These are phyloP conservation scores for Nannoperca australis DNA, from an alignment of 2,797 vertebrate genomes.

Conservation along the genomic window DNA sequence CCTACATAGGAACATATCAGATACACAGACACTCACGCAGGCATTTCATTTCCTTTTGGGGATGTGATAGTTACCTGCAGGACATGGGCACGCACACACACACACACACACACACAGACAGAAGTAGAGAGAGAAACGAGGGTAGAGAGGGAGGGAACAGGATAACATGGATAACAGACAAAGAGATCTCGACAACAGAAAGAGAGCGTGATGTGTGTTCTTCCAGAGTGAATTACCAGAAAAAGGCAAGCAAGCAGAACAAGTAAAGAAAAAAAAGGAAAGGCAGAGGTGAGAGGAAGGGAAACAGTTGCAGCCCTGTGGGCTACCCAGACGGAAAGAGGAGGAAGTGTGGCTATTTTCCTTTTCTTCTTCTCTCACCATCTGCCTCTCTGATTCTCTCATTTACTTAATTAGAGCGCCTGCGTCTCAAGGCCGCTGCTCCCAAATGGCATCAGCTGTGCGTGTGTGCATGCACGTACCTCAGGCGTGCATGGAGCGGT, in stretches of 20 bases:
- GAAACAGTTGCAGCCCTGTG: constrained; percentile 64
- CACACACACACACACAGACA: not conserved
- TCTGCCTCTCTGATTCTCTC: constrained; percentile 71
- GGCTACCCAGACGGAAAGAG: constrained; percentile 44
- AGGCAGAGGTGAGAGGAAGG: constrained; percentile 53
- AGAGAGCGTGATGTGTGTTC: constrained; percentile 18
- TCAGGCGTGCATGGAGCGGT: constrained; percentile 15
- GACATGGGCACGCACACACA: constrained; percentile 24
- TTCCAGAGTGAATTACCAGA: constrained; percentile 34
- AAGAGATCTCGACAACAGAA: constrained; percentile 25
- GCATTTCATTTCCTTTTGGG: constrained; percentile 68
- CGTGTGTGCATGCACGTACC: constrained; percentile 12
- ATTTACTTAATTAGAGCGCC: constrained; percentile 77
- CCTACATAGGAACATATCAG: constrained; percentile 48
- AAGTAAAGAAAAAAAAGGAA: not conserved
- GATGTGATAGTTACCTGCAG: constrained; percentile 46
- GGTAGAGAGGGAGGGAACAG: not conserved
- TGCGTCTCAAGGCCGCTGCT: constrained; percentile 51
- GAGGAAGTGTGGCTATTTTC: constrained; percentile 59
- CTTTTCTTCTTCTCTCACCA: constrained; percentile 63
- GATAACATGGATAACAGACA: constrained; percentile 16
- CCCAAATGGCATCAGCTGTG: constrained; percentile 51
- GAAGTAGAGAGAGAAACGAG: not conserved
- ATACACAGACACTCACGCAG: constrained; percentile 20
- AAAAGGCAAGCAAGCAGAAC: constrained; percentile 27